These are phyloP conservation scores for Dromius quadrimaculatus DNA, from an alignment of 2,888 invertebrate species.

Conservation along the genomic window DNA sequence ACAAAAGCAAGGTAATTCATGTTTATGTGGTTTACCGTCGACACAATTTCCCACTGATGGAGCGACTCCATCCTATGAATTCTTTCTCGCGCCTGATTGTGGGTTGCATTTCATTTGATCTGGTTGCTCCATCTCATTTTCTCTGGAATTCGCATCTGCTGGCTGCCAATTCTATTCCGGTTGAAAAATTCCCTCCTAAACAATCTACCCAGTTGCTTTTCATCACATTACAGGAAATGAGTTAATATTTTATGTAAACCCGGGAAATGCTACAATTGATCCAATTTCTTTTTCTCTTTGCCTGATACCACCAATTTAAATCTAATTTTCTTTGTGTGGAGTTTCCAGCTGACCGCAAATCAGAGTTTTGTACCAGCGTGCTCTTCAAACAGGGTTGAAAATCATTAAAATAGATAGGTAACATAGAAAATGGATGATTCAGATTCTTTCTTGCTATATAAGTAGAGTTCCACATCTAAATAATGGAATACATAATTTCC, in stretches of 20 bases:
- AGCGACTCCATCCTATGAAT: slow-evolving; percentile 35
- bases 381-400: too few relatives aligned
- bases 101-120: slow-evolving; percentile 37
- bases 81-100: slow-evolving; percentile 45
- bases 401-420: too few relatives aligned
- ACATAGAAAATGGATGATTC: too few relatives aligned
- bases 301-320: background rate
- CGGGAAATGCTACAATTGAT: background rate
- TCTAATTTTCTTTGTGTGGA: slow-evolving; percentile 1
- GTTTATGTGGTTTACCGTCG: slow-evolving; percentile 40
- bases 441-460: too few relatives aligned
- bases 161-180: slow-evolving; percentile 22
- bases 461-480: too few relatives aligned
- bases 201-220: slow-evolving; percentile 16
- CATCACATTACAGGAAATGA: slow-evolving; percentile 35
- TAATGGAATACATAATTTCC: too few relatives aligned
- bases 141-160: slow-evolving; percentile 36
- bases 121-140: slow-evolving; percentile 36
- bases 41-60: slow-evolving; percentile 21
- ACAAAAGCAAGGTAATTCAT: slow-evolving; percentile 49
- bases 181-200: slow-evolving; percentile 20
- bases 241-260: slow-evolving; percentile 34
- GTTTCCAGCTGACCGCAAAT: too few relatives aligned
- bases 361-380: too few relatives aligned
- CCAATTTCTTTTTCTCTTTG: background rate